phyloP scores from a whole-genome alignment of 2,888 invertebrate genomes.

The Cryptus viduatorius region DNA sequence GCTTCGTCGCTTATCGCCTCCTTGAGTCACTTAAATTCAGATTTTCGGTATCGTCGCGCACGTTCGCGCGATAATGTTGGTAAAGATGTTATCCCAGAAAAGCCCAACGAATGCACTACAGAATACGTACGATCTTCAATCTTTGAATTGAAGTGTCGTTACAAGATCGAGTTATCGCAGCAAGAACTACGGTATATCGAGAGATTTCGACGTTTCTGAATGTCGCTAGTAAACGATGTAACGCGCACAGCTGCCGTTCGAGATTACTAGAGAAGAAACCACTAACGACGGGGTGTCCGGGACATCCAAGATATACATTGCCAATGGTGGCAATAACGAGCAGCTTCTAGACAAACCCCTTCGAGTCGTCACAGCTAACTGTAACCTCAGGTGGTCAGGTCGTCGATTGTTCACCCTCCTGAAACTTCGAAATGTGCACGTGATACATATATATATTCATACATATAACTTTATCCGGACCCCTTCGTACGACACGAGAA shows the following conservation, averaged over 20 bases:
- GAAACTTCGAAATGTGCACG: constrained; percentile 71
- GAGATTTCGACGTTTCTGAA: constrained; percentile 41
- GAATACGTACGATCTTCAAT: background rate
- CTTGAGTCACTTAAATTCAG: constrained; percentile 11
- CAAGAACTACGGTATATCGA: constrained; percentile 40
- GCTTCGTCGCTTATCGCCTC: background rate
- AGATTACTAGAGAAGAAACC: constrained; percentile 61
- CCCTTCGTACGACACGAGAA: constrained; percentile 76
- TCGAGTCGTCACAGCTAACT: constrained; percentile 52
- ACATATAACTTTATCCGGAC: constrained; percentile 66
- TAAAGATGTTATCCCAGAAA: background rate
- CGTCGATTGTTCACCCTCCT: constrained; percentile 71
- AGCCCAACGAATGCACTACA: background rate
- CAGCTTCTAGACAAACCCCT: constrained; percentile 50
- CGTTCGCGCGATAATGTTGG: background rate
- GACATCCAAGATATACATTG: constrained; percentile 26
- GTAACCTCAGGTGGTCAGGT: constrained; percentile 76
- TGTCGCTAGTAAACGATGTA: constrained; percentile 9
- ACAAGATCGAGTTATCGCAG: background rate
- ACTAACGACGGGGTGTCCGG: constrained; percentile 65
- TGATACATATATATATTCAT: constrained; percentile 71
- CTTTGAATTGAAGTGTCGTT: background rate
- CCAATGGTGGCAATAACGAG: constrained; percentile 41
- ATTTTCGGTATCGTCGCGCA: background rate
- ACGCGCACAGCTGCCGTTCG: constrained; percentile 54